Evolutionary conservation across 2,888 invertebrate genomes (phyloP).

Genomic region (Cantharis nigra): DNA sequence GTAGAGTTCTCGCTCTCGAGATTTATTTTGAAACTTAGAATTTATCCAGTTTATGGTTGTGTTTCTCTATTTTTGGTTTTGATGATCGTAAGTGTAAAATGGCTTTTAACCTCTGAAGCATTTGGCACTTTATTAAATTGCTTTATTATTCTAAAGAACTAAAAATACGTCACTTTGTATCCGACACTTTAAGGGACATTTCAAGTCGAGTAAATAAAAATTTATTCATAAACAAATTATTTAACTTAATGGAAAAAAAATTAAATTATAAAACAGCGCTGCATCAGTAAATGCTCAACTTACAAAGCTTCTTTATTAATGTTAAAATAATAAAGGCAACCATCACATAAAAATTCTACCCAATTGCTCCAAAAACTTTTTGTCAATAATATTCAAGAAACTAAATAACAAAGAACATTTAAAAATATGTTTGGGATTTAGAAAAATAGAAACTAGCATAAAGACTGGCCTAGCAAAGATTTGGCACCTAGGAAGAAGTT

Average conservation of each 20-base stretch:
- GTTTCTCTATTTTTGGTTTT: constrained; percentile 25
- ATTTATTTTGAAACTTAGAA: constrained; percentile 25
- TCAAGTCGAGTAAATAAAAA: constrained; percentile 7
- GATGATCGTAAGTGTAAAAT: constrained; percentile 33
- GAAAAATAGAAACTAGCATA: no score
- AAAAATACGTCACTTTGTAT: constrained; percentile 23
- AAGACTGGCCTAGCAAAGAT: no score
- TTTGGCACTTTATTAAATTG: constrained; percentile 38
- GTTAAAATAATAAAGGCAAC: neutral
- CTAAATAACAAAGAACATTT: neutral
- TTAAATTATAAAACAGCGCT: neutral
- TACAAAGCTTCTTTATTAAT: neutral
- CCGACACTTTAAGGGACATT: constrained; percentile 19
- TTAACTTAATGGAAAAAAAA: neutral
- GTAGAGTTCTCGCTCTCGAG: constrained; percentile 16
- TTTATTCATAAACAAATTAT: neutral
- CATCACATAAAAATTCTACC: neutral
- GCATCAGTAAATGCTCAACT: neutral
- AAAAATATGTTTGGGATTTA: no score
- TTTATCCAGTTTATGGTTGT: constrained; percentile 26
- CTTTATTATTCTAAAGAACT: constrained; percentile 35
- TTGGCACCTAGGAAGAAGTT: no score
- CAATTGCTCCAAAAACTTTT: neutral
- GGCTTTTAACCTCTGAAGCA: constrained; percentile 36
- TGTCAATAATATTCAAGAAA: neutral